phyloP scores from a whole-genome alignment of 2,888 invertebrate genomes.

The Drosophila robusta region DNA sequence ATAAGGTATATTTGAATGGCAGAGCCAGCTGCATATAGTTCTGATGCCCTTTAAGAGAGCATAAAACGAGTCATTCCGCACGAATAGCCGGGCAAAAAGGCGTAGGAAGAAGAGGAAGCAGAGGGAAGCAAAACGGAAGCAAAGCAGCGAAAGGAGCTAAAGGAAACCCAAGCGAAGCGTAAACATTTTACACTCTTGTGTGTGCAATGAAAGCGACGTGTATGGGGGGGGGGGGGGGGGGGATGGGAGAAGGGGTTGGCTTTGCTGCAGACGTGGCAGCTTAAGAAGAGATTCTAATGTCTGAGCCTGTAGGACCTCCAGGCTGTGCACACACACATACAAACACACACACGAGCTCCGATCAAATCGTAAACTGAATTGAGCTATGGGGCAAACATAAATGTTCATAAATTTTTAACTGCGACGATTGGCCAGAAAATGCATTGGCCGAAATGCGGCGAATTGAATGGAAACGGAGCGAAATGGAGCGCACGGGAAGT shows the following conservation, averaged over 20 bases:
- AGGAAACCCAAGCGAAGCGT: constrained; percentile 71
- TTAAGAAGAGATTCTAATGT: constrained; percentile 37
- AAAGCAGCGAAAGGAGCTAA: constrained; percentile 28
- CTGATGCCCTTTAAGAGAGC: constrained; percentile 45
- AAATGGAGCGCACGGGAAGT: constrained; percentile 11
- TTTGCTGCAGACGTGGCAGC: constrained; percentile 16
- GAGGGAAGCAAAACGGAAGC: constrained; percentile 21
- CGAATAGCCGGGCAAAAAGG: constrained; percentile 50
- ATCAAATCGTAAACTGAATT: constrained; percentile 46
- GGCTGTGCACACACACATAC: constrained; percentile 9
- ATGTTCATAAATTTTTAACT: constrained; percentile 36
- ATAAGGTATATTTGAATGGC: too few species aligned
- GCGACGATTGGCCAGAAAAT: constrained; percentile 42
- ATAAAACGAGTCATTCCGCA: constrained; percentile 73
- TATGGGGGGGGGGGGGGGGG: neutral
- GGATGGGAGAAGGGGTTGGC: neutral
- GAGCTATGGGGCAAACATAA: constrained; percentile 39
- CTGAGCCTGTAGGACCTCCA: constrained; percentile 44
- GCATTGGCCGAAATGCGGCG: constrained; percentile 2
- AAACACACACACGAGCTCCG: too few species aligned
- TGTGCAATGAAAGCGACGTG: constrained; percentile 72
- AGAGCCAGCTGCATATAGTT: constrained; percentile 20
- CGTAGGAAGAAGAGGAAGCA: constrained; percentile 1
- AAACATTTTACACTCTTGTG: constrained; percentile 77
- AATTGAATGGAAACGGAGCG: constrained; percentile 1